Base-by-base conservation (phyloP, 2,888 invertebrate genomes). In the Zaprionus lineosus region DNA sequence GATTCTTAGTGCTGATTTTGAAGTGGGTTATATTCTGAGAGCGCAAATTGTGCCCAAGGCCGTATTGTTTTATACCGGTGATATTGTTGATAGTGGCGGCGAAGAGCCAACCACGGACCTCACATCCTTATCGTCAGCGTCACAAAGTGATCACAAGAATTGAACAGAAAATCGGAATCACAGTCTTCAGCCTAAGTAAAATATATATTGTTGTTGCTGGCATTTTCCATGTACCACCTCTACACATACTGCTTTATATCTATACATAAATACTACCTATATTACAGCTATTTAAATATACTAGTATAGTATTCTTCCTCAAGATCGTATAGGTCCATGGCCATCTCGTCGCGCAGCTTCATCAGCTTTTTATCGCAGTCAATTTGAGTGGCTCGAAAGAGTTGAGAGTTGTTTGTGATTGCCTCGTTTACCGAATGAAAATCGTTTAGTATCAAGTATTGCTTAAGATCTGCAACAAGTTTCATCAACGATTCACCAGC, bases 341-440 rank as follows among this genome's bases (percentile, higher is more conserved):
- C 97, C 93, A 98, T 97, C 87, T 98, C 98, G 90, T 98, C 98
- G 59, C 98, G 91, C 12, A 98, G 90, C 12, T 95, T 95, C 93
- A 97, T 96, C 12, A 98, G 91, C 90, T 97, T 98, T 82, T 95
- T 95, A 90, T 98, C 98, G 89, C 97, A 96, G 88, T 97, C 97
- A 37, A 94, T 94, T 91, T 98, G 97, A 86, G 96, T 96, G 0
- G 95, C 95, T 52, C 97, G 93, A 87, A 96, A 97, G 7, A 97
- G 90, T 88, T 96, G 95, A 0, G 96, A 96, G 88, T 97, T 98
- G 75, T 96, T 95, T n/a, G 96, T 94, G 66, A 99, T 98, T 0
- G 98, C 97, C 87, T 98, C 98, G 89, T 99, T 99, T 0, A 99
- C 97, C 1, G 98, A 98, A 34, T 98, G 98, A 88, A 99, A 99